Percentiles rank a stretch among this genome's conserved stretches.
Conservation (phyloP, 2,797 vertebrate genomes). For the Hoplostethus mediterraneus region DNA sequence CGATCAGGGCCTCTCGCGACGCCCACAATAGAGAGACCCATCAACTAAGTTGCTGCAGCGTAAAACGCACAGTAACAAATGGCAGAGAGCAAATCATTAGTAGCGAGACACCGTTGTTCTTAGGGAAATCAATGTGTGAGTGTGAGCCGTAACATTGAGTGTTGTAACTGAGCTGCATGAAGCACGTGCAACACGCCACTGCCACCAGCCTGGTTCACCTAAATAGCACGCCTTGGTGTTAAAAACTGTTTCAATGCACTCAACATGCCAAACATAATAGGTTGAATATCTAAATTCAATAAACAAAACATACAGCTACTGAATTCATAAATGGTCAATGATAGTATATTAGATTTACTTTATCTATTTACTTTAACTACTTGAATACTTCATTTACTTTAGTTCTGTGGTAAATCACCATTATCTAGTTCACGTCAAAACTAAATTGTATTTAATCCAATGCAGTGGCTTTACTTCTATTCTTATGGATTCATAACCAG, state of each 20-base stretch:
- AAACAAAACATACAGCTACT: background rate
- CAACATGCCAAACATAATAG: no score
- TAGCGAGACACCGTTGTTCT: background rate
- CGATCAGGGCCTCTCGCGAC: background rate
- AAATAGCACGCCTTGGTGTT: background rate
- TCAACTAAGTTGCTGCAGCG: constrained; percentile 12
- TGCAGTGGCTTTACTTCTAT: background rate
- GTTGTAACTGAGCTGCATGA: background rate
- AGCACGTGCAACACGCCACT: background rate
- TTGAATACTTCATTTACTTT: no score
- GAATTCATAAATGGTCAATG: background rate
- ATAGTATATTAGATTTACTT: background rate
- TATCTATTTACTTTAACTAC: background rate
- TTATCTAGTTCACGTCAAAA: background rate
- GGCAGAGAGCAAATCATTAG: background rate
- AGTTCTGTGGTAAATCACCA: background rate
- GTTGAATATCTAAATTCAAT: background rate
- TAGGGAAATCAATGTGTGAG: background rate
- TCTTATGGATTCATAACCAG: background rate
- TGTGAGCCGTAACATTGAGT: background rate
- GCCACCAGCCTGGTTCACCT: background rate
- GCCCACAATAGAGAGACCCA: background rate
- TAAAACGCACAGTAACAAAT: background rate
- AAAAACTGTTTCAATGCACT: no score
- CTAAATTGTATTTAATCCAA: background rate